Conservation (phyloP, 2,113 vertebrate genomes). For the Macroglossus sobrinus region DNA sequence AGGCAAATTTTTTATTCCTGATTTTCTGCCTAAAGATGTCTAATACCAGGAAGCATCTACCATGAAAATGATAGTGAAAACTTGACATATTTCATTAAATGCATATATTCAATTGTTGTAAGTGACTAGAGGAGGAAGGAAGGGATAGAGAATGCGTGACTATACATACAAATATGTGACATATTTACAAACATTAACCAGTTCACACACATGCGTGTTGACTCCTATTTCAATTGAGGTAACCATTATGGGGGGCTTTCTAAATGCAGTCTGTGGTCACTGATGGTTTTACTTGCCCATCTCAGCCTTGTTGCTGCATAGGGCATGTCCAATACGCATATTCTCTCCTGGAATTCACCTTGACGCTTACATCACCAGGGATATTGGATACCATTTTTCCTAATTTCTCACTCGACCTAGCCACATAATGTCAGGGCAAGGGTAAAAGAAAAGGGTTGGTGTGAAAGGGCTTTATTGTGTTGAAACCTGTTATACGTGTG, state of each 20-base stretch:
- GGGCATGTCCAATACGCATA: too few species aligned
- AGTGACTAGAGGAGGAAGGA: not conserved
- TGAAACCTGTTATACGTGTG: not conserved
- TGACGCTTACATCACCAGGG: not conserved
- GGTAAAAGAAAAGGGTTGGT: not conserved
- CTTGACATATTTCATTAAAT: not conserved
- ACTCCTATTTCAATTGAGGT: not conserved
- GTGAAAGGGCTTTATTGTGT: not conserved
- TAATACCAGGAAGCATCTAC: not conserved
- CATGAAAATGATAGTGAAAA: not conserved
- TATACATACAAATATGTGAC: not conserved
- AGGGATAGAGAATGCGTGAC: too few species aligned
- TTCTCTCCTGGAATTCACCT: not conserved
- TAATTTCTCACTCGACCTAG: not conserved
- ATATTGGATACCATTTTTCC: not conserved
- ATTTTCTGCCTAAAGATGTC: not conserved
- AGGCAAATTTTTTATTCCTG: not conserved
- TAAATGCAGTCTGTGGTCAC: not conserved
- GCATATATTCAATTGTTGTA: not conserved
- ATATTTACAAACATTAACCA: not conserved
- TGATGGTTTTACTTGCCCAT: too few species aligned
- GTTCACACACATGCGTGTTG: not conserved
- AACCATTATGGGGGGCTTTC: not conserved
- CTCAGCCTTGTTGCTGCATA: not conserved
- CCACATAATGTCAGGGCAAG: fast-evolving